Evolutionary conservation across 2,113 vertebrate species (phyloP), one percentile per base, ranked within the genome.

Genomic region (Hemichromis elongatus): DNA sequence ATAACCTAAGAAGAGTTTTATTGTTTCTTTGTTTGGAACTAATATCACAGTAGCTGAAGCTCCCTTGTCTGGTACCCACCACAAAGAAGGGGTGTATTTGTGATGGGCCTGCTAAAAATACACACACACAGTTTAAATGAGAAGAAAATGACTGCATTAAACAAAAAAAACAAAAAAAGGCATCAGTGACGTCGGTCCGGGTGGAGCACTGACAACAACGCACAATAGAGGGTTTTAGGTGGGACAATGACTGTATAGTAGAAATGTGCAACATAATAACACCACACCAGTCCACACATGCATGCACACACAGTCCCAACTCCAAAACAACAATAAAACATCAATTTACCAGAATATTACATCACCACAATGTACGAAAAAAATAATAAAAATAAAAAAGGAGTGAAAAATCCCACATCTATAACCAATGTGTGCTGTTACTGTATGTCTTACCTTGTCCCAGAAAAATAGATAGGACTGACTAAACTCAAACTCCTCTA

Each of bases 401-500:
- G 5, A 37, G 6, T 19, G 7, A 81, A 18, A 53, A 55, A 35
- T 6, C 35, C 79, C 56, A 80, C 79, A 63, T 4, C 6, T 11
- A 19, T 14, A 35, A 77, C 19, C 45, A 13, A 8, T 35, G 12
- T 12, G 30, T 42, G 42, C 26, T 21, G 28, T 6, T 53, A 42
- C 21, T 40, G 37, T 10, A 7, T 1, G 2, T 4, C 5, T 93
- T 96, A 99, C 99, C 98, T 99, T 99, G 92, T 99, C 99, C 99
- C 99, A 99, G 96, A 99, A 99, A 93, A 99, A 99, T 37, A 99
- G 95, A 79, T 99, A 98, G 1, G 99, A 97, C 86, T 99, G 99
- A 96, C 98, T 99, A 95, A 99, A 99, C 89, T 99, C 99, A 96
- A 99, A 99, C 95, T 99, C 99, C 92, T 99, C 99, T 50, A 99